These are phyloP conservation scores for Malthinus seriepunctatus DNA, from an alignment of 2,888 invertebrate species.

Conservation along the genomic window DNA sequence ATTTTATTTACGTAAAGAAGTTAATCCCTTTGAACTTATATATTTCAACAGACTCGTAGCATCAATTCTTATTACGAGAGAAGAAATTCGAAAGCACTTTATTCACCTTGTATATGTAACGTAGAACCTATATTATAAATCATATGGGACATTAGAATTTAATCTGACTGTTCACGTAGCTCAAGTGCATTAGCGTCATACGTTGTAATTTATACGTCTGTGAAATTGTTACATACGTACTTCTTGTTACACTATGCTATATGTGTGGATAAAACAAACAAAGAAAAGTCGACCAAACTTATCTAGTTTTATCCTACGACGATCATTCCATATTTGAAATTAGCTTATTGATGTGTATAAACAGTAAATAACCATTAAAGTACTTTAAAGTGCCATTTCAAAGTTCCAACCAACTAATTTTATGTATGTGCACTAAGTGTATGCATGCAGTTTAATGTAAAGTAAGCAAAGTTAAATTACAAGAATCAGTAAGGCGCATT, in stretches of 20 bases:
- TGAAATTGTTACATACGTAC: not conserved
- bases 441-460: slow-evolving; percentile 19
- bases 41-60: too few relatives aligned
- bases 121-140: slow-evolving; percentile 5
- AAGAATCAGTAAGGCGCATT: slow-evolving; percentile 29
- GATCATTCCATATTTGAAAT: too few relatives aligned
- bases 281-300: not conserved
- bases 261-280: too few relatives aligned
- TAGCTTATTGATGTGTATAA: slow-evolving; percentile 9
- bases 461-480: slow-evolving; percentile 27
- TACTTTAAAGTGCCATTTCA: slow-evolving; percentile 14
- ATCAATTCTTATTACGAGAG: too few relatives aligned
- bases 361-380: slow-evolving; percentile 22
- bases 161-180: slow-evolving; percentile 9
- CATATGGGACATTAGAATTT: slow-evolving; percentile 11
- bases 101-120: not conserved
- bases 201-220: slow-evolving; percentile 8
- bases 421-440: slow-evolving; percentile 17
- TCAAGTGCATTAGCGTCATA: slow-evolving; percentile 12
- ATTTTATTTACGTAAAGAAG: too few relatives aligned
- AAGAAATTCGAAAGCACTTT: not conserved
- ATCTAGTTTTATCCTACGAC: not conserved
- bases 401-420: slow-evolving; percentile 25
- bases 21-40: too few relatives aligned
- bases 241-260: too few relatives aligned